Evolutionary conservation across 2,888 invertebrate species (phyloP), one percentile per base, ranked within the genome.

Genomic region (Ellobium chinense): DNA sequence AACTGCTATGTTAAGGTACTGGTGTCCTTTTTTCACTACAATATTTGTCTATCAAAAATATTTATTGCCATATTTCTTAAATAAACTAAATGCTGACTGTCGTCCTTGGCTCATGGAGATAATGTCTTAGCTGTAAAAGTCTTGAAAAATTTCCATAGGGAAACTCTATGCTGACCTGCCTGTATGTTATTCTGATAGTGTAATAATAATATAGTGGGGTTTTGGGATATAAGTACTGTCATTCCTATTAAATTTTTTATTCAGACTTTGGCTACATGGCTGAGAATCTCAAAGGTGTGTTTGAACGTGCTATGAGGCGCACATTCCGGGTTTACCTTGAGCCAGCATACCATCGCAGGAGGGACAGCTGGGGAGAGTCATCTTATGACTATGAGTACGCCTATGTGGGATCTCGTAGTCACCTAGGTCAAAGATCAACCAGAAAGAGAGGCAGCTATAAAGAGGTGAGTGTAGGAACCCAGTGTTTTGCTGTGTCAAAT

Each of bases 261-360:
- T n/a, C 77, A 83, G 83, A 83, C 27, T 83, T 83, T 69, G 76
- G 82, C 2, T 76, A 80, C 65, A 83, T 83, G 83, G 83, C 83
- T 29, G 73, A 79, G 12, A 83, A 83, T 29, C 34, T 83, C 24
- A 82, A 80, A 29, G 82, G 82, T 29, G 58, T 80, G 14, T 83
- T 83, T 80, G 77, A 83, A n/a, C 72, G 83, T 7, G 80, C 80
- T 37, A 73, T 83, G 77, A 63, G 83, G 27, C 75, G 83, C 24
- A 78, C 80, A 58, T 83, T 83, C 66, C 66, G 80, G 4, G 80
- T 80, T 12, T 80, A 80, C 37, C 39, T 80, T 62, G 80, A 80
- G 39, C 70, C 75, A 5, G 54, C 80, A 1, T n/a, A 12, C 14
- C 62, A 66, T 34, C 39, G 62, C 46, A 54, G 56, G 3, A 39